A percentile compares a stretch with the other conserved stretches of the same genome.
Evolutionary conservation across 2,113 vertebrate genomes (phyloP).

Genomic region (Struthidea cinerea): DNA sequence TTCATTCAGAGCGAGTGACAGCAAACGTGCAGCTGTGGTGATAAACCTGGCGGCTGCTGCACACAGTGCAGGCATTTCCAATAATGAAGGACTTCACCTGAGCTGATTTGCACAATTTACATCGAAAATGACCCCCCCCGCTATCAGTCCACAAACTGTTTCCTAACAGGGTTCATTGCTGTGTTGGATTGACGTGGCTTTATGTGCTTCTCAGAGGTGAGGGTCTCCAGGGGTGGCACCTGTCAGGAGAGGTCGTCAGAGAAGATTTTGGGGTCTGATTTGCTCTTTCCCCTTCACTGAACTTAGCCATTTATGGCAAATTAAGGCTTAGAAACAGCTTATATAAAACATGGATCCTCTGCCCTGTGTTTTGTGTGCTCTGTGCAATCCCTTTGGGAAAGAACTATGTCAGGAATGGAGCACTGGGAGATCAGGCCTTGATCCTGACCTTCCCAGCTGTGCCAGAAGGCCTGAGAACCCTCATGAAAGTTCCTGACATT

Average conservation of each 20-base stretch:
- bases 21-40: neutral
- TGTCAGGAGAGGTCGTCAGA: neutral
- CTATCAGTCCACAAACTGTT: neutral
- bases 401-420: accelerated
- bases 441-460: neutral
- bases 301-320: neutral
- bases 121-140: accelerated
- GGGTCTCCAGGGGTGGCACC: neutral
- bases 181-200: accelerated
- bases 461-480: neutral
- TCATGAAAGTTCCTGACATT: accelerated
- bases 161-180: neutral
- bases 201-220: neutral
- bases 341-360: neutral
- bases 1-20: neutral
- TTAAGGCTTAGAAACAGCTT: neutral
- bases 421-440: neutral
- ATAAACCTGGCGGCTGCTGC: neutral
- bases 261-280: neutral
- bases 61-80: neutral
- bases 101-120: neutral
- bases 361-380: neutral
- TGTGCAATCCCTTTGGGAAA: neutral
- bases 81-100: neutral
- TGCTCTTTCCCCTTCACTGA: neutral